Evolutionary conservation across 2,888 invertebrate genomes (phyloP), one percentile per base, ranked within the genome.

Genomic region (Drosophila borealis): DNA sequence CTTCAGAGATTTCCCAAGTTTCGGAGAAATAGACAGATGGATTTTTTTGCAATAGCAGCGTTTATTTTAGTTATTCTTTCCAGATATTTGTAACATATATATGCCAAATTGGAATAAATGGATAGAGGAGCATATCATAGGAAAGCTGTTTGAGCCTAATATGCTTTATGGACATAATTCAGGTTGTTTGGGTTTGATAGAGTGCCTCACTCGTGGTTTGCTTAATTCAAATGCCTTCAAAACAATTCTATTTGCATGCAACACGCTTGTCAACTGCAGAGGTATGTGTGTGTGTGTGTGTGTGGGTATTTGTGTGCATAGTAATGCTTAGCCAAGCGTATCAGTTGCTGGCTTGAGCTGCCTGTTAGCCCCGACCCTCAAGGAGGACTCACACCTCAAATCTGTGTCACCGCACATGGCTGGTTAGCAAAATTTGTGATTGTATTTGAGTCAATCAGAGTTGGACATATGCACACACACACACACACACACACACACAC

Each of bases 161-260:
- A 42, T 57, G 34, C n/a, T 34, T 41, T 48, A 39, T 36, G 34
- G 41, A 25, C 48, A 62, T 25, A 34, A 42, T 48, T 17, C 17
- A 13, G n/a, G 9, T 34, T 54, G 48, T 48, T 39, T 48, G n/a
- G 45, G 51, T 19, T 45, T 41, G 51, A 46, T 39, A 36, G 37
- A 45, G 49, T 41, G 33, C 2, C 37, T 41, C 51, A 49, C 41
- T 39, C 56, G 62, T 25, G 83, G 68, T 67, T 80, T 73, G 70
- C 71, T 74, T 88, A 85, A 88, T 85, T 83, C 69, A 79, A 88
- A 88, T 79, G 86, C 81, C 82, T 70, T 57, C 71, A 71, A 54
- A 71, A 76, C 74, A 88, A 89, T 74, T 71, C 67, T 48, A 39
- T 70, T 70, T 69, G 66, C 57, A 56, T 67, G 45, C 50, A 70